Percentiles rank a stretch among this genome's conserved stretches.
Conservation (phyloP, 2,113 vertebrate species). For the Illadopsis cleaveri region DNA sequence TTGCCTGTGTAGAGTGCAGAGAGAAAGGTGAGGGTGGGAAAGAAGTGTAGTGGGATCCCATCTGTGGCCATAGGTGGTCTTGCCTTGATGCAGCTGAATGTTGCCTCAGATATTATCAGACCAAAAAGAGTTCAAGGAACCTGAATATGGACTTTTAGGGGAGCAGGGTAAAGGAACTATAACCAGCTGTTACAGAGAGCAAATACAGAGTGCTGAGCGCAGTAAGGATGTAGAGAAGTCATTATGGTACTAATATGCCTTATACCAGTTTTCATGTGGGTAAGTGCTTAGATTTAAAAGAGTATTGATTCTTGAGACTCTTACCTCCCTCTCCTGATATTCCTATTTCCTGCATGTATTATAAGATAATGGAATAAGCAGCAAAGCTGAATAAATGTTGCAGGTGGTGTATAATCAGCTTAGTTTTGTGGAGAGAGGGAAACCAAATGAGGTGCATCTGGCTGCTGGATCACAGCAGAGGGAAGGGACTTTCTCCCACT, state of each 20-base stretch:
- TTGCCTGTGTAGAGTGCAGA: background rate
- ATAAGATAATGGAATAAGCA: background rate
- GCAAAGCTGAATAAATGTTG: background rate
- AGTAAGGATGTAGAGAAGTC: background rate
- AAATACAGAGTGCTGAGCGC: background rate
- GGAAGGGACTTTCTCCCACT: background rate
- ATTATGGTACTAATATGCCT: background rate
- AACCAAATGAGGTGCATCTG: background rate
- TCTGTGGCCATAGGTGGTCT: background rate
- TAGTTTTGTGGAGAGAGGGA: background rate
- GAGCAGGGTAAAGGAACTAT: background rate
- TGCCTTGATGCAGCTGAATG: background rate
- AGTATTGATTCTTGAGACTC: background rate
- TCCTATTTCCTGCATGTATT: background rate
- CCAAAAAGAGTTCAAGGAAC: background rate
- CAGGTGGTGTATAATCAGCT: background rate
- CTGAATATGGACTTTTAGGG: background rate
- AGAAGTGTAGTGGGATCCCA: background rate
- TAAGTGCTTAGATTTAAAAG: background rate
- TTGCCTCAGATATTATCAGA: background rate
- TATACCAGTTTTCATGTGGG: background rate
- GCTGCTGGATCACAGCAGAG: background rate
- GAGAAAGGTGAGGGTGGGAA: background rate
- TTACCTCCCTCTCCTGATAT: background rate
- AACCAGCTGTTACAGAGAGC: background rate